Base-by-base conservation (phyloP, 2,797 vertebrate genomes). In the Vultur gryphus region DNA sequence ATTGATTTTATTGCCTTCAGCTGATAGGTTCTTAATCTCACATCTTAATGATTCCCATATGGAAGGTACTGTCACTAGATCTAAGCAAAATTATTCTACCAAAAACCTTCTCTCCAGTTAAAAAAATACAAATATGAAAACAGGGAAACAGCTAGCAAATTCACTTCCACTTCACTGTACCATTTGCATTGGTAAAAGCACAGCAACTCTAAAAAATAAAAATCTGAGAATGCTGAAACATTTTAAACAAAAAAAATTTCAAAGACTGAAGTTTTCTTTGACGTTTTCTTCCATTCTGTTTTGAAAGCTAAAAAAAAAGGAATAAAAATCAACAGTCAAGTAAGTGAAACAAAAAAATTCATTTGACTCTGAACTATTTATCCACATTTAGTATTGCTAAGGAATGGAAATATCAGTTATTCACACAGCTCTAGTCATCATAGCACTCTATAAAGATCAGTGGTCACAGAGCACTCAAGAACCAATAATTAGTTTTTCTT, bases 401-500 rank as follows among this genome's bases (percentile, higher is more conserved):
- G 65, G 80, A 95, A 91, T 0, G 1, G 92, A 91, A 95, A 94
- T 62, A 94, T 93, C 87, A 91, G 94, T 91, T 95, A 93, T 78
- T 91, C 72, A 16, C 79, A 78, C 65, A 95, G 91, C 65, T 94
- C 65, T 44, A 95, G 61, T 78, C 92, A 93, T 90, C 91, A 66
- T 23, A 78, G 33, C 76, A 90, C 91, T 94, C 76, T 72, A 89
- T 92, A 96, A 95, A 96, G 83, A 96, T 95, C 87, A 81, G 72
- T 84, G 69, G 84, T 86, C 84, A 94, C 79, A 84, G 65, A 89
- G 46, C 35, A 88, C 72, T 95, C 87, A 66, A 65, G 91, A 95
- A 88, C 62, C 93, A 96, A 90, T 95, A 88, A 95, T 96, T 93
- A 91, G 52, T 35, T 96, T 91, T 93, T 67, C 52, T 87, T 70